Evolutionary conservation across 2,797 vertebrate species (phyloP).

Genomic region (Geotrypetes seraphini): DNA sequence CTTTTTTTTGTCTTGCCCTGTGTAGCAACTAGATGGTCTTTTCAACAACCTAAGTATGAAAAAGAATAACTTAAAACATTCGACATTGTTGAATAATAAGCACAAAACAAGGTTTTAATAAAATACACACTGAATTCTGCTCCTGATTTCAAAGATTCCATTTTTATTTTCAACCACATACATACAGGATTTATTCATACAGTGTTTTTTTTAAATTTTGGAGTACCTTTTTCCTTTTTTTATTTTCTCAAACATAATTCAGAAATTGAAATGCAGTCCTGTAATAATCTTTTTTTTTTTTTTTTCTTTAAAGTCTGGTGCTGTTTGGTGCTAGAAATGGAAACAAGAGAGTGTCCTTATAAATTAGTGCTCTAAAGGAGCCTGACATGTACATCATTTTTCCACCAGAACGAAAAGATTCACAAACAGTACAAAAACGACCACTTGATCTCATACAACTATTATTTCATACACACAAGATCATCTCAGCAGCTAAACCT

Average conservation of each 20-base stretch:
- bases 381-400: constrained; percentile 42
- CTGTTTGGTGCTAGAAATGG: constrained; percentile 46
- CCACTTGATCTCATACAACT: constrained; percentile 44
- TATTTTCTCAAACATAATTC: constrained; percentile 15
- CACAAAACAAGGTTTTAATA: not conserved
- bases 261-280: not conserved
- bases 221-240: constrained; percentile 51
- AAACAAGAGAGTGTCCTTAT: constrained; percentile 12
- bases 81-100: no score
- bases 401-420: constrained; percentile 51
- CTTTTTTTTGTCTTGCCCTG: no score
- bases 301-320: constrained; percentile 45
- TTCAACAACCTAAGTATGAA: no score
- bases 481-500: constrained; percentile 32
- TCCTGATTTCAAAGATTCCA: constrained; percentile 65
- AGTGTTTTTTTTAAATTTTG: constrained; percentile 71
- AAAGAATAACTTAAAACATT: no score
- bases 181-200: constrained; percentile 63
- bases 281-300: no score
- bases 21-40: no score
- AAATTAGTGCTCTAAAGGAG: constrained; percentile 35
- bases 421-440: constrained; percentile 47
- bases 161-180: constrained; percentile 77
- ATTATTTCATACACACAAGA: constrained; percentile 23
- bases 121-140: not conserved